Conservation (phyloP, 2,888 invertebrate species). For the Microdon myrmicae region DNA sequence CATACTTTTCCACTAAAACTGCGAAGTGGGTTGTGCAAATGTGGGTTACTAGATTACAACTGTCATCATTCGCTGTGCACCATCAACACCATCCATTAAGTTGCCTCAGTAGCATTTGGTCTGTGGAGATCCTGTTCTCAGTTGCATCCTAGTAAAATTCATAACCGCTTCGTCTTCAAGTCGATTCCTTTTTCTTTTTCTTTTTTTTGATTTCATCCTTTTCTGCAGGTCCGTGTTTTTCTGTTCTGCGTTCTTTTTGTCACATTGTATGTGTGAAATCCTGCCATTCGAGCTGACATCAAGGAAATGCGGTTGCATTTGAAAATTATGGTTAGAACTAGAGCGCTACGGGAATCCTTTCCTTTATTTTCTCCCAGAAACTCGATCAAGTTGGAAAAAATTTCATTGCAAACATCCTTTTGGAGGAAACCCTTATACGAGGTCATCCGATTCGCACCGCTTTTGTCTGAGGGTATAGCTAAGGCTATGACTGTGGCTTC, state of each 20-base stretch:
- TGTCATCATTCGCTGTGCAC: slow-evolving; percentile 8
- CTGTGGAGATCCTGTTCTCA: slow-evolving; percentile 25
- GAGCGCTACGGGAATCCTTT: slow-evolving; percentile 12
- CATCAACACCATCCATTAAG: slow-evolving; percentile 28
- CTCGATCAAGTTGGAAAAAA: slow-evolving; percentile 41
- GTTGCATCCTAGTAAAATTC: slow-evolving; percentile 31
- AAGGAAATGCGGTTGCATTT: slow-evolving; percentile 50
- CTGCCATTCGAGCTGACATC: slow-evolving; percentile 24
- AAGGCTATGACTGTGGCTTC: slow-evolving; percentile 32
- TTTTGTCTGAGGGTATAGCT: slow-evolving; percentile 27
- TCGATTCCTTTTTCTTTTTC: slow-evolving; percentile 24
- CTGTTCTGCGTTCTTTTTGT: slow-evolving; percentile 19
- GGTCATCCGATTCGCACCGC: neutral
- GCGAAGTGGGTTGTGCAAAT: too few relatives aligned
- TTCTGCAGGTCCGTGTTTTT: too few relatives aligned
- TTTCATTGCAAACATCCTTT: slow-evolving; percentile 35
- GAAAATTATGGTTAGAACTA: slow-evolving; percentile 36
- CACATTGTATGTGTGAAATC: slow-evolving; percentile 28
- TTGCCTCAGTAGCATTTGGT: slow-evolving; percentile 21
- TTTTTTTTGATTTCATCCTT: slow-evolving; percentile 11
- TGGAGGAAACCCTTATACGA: neutral
- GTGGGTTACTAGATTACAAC: slow-evolving; percentile 24
- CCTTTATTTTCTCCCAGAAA: slow-evolving; percentile 23
- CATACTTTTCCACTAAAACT: too few relatives aligned
- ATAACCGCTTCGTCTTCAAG: slow-evolving; percentile 16